Evolutionary conservation across 2,888 invertebrate species (phyloP), one percentile per base, ranked within the genome.

Genomic region (Pandemis cinnamomeana): DNA sequence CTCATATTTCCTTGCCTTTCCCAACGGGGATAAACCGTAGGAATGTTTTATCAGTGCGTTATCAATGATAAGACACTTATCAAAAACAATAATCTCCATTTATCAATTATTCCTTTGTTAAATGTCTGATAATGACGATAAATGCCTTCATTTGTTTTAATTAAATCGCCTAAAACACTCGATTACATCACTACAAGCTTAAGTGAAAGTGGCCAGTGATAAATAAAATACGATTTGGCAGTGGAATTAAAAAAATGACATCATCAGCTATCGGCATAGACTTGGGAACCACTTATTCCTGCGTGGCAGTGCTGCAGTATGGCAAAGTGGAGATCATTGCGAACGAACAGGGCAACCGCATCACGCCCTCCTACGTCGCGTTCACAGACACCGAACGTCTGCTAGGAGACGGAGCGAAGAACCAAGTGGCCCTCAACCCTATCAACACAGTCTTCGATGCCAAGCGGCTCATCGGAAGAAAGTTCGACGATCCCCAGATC

Each of bases 381-480:
- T 97, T 97, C 84, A 96, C 93, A 0, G 96, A 96, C 81, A 87
- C 84, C 4, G 91, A 91, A 75, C 92, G 96, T 11, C 93, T 96
- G 1, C 95, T 96, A 75, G 96, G 96, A 62, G 96, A 96, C 81
- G 96, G 96, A 5, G 96, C 96, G 7, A 96, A 96, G 85, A 96
- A 96, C 86, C 95, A 96, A 86, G 96, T 96, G 58, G 96, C 96
- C 51, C 91, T 96, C 93, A 97, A 97, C 85, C 97, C 97, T 2
- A 93, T 85, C 77, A 97, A 97, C 88, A 97, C 97, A 1, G 96
- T 97, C 8, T 97, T 97, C 83, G 96, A 97, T 84, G 97, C 97
- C 10, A 97, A 97, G 85, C 95, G 98, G 71, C 90, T 98, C 75
- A 97, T 98, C 82, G 98, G 98, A 0, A 95, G 97, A 67, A 96